These are phyloP conservation scores for Sebastes matsubarae DNA, from an alignment of 2,797 vertebrate genomes.

Conservation along the genomic window DNA sequence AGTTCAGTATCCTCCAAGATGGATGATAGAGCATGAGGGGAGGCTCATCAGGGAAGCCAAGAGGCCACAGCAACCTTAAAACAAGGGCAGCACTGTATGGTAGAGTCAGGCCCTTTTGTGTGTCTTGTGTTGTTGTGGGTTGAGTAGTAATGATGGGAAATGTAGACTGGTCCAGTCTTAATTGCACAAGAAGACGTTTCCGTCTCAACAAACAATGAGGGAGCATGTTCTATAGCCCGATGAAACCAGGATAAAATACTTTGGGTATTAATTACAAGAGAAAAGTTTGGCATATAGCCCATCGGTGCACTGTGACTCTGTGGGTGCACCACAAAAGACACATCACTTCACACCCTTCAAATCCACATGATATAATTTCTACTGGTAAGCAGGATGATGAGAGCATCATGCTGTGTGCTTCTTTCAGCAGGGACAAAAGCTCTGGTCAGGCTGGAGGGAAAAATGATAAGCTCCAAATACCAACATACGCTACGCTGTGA, in stretches of 20 bases:
- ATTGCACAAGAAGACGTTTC: neutral
- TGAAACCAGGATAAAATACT: neutral
- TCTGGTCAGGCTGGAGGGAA: slow-evolving; percentile 10
- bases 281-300: neutral
- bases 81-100: slow-evolving; percentile 22
- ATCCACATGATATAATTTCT: neutral
- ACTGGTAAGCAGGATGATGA: slow-evolving; percentile 7
- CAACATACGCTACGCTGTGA: slow-evolving; percentile 4
- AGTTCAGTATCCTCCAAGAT: slow-evolving; percentile 29
- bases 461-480: slow-evolving; percentile 19
- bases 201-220: neutral
- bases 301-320: neutral
- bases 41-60: slow-evolving; percentile 27
- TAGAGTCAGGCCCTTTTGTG: neutral
- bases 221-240: neutral
- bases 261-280: slow-evolving; percentile 4
- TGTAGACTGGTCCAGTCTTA: neutral
- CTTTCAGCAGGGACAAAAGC: slow-evolving; percentile 17
- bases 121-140: neutral
- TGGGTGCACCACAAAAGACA: neutral
- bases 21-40: slow-evolving; percentile 21
- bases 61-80: slow-evolving; percentile 23
- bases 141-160: neutral
- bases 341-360: slow-evolving; percentile 7
- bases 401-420: slow-evolving; percentile 18